Evolutionary conservation across 35 echinoderm and acorn worm species (phyloP), one percentile per base, ranked within the genome.

Genomic region (Stichopus chloronotus): DNA sequence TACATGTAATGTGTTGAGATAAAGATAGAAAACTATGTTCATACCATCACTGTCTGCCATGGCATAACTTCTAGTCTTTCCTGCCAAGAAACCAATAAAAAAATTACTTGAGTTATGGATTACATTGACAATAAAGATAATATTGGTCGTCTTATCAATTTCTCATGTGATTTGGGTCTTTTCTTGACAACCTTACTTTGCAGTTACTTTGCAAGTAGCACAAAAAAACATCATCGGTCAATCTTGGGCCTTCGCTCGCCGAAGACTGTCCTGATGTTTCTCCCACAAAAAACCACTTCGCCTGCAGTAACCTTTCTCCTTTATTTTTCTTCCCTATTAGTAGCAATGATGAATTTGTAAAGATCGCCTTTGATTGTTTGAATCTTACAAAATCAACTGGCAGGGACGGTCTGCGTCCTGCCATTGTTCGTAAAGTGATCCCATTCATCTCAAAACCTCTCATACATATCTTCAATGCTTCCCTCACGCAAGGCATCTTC

Each of bases 381-480:
- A 78, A 78, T 78, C 21, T 19, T 12, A 78, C 76, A 23, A 22
- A 78, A 78, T 78, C 76, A 78, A 19, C 76, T 78, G n/a, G 76
- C 76, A 78, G 76, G n/a, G 76, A 78, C 76, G 17, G 76, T 78
- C 76, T 78, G 76, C 76, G 76, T 78, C 76, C 20, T 23, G 76
- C n/a, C 76, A 78, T 78, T 22, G 76, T 78, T 78, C 17, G 21
- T 14, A 78, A 78, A 78, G 76, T 78, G 12, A 78, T 78, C 20
- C 76, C 76, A 8, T 78, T 78, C 19, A 78, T 78, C 76, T 23
- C 76, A 5, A 78, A 23, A 12, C 76, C 76, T 25, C 76, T 78
- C 16, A 25, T 78, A 23, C 76, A 22, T 78, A 23, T 78, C 52
- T 78, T n/a, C 5, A 78, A 78, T 4, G 76, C 76, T 78, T 78